A percentile compares a stretch with the other conserved stretches of the same genome.
Evolutionary conservation across 2,888 invertebrate species (phyloP).

Genomic region (Scelioninae gen. 2): DNA sequence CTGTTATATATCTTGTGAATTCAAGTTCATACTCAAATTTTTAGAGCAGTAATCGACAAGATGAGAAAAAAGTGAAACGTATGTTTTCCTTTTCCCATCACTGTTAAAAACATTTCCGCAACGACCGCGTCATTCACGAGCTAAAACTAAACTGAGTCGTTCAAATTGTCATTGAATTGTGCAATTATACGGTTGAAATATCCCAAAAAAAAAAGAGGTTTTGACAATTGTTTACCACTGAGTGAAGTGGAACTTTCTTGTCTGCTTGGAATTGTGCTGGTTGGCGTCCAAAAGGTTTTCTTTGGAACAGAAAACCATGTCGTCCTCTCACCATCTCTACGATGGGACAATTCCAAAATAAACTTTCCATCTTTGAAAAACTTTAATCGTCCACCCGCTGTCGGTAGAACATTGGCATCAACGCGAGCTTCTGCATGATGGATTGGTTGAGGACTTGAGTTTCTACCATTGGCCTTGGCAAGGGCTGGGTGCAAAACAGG

Average conservation of each 20-base stretch:
- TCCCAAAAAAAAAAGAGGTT: neutral
- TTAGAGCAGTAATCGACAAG: too few relatives aligned
- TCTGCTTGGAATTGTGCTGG: constrained; percentile 82
- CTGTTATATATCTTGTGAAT: too few relatives aligned
- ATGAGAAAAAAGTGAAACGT: too few relatives aligned
- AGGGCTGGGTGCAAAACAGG: constrained; percentile 72
- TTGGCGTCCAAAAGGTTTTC: constrained; percentile 91
- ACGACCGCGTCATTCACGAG: too few relatives aligned
- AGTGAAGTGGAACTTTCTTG: constrained; percentile 88
- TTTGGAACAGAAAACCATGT: constrained; percentile 94
- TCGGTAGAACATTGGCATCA: constrained; percentile 68
- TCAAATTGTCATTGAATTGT: too few relatives aligned
- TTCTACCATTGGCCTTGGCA: constrained; percentile 74
- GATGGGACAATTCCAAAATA: constrained; percentile 88
- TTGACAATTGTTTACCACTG: constrained; percentile 80
- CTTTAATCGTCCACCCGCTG: constrained; percentile 85
- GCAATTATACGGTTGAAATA: too few relatives aligned
- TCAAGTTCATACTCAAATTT: too few relatives aligned
- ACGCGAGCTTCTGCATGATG: constrained; percentile 72
- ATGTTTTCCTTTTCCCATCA: too few relatives aligned
- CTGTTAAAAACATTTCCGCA: too few relatives aligned
- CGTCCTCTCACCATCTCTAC: constrained; percentile 86
- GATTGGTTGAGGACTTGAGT: constrained; percentile 68
- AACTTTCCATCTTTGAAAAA: constrained; percentile 94
- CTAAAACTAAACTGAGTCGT: too few relatives aligned